These are phyloP conservation scores for Lipotes vexillifer DNA, from an alignment of 2,113 vertebrate genomes.

Conservation along the genomic window DNA sequence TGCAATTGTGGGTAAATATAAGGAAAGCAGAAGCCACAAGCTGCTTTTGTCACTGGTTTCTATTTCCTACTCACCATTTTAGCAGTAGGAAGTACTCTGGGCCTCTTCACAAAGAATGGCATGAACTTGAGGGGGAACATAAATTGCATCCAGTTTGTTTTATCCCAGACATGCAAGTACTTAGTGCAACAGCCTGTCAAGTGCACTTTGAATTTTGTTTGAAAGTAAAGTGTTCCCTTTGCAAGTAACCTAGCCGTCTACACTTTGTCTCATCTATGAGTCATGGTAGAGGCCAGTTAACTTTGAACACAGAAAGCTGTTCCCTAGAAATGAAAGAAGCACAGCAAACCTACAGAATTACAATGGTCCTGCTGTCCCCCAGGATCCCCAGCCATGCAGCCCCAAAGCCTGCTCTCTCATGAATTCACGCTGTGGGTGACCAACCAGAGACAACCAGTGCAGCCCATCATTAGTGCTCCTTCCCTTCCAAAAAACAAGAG, in stretches of 20 bases:
- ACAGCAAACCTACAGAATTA: background rate
- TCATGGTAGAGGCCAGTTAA: background rate
- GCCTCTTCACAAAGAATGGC: conserved; percentile 65
- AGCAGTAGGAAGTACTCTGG: conserved; percentile 38
- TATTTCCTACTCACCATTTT: conserved; percentile 36
- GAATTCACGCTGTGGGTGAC: background rate
- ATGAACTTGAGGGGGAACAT: conserved; percentile 41
- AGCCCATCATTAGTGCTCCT: background rate
- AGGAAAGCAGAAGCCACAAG: conserved; percentile 5
- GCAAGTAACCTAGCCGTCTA: background rate
- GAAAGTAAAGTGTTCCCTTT: conserved; percentile 55
- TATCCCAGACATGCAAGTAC: background rate
- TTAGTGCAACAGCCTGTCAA: conserved; percentile 40
- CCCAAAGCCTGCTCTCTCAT: background rate
- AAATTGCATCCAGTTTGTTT: conserved; percentile 45
- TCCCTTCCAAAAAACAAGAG: background rate
- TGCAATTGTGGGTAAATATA: background rate
- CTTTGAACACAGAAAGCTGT: background rate
- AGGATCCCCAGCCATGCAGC: background rate
- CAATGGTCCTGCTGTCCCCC: background rate
- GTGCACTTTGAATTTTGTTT: conserved; percentile 42
- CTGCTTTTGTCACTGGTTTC: conserved; percentile 58
- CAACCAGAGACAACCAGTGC: background rate
- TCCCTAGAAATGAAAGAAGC: background rate
- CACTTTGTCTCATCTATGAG: background rate